Base-by-base conservation (phyloP, 2,797 vertebrate genomes). In the Dipus sagitta region DNA sequence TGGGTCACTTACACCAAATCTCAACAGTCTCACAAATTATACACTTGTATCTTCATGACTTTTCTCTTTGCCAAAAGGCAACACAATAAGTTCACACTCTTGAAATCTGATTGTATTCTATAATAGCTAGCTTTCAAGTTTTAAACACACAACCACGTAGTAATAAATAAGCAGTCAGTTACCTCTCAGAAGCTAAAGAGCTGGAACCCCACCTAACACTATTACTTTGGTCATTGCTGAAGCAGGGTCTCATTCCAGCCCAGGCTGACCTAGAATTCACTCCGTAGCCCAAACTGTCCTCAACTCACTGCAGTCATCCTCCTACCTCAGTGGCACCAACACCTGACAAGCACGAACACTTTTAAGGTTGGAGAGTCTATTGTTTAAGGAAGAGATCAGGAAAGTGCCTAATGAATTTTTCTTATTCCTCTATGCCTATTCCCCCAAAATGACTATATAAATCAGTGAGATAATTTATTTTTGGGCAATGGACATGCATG, bases 121-220 rank as follows among this genome's bases (percentile, higher is more conserved):
- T 75, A 18, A 67, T 2, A 76, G 62, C 6, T 80, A 47, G 26
- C 21, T 83, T 88, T 80, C 47, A 90, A 58, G 67, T 93, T 95
- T 94, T 67, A 93, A 77, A 72, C n/a, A 74, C 8, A 85, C n/a
- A 90, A 34, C 67, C 68, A 89, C 23, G 9, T 70, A 85, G 42
- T 62, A 95, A 60, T 72, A 93, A 92, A 32, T 78, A 42, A 87
- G 24, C 32, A 70, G 77, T 52, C 85, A 70, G 77, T 52, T 88
- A 64, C 34, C 72, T 75, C 86, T 91, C 88, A 92, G 47, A 88
- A 60, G 76, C 60, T 87, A 90, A 21, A 95, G 64, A 95, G 80
- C 11, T 88, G 9, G 54, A 94, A 96, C 47, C 86, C n/a, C n/a
- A 90, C 23, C 47, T 77, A 93, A 93, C 93, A 90, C 4, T 80